A percentile compares a stretch with the other conserved stretches of the same genome.
These are phyloP conservation scores for Bombus vancouverensis DNA, from an alignment of 1,140 invertebrate species.

Conservation along the genomic window DNA sequence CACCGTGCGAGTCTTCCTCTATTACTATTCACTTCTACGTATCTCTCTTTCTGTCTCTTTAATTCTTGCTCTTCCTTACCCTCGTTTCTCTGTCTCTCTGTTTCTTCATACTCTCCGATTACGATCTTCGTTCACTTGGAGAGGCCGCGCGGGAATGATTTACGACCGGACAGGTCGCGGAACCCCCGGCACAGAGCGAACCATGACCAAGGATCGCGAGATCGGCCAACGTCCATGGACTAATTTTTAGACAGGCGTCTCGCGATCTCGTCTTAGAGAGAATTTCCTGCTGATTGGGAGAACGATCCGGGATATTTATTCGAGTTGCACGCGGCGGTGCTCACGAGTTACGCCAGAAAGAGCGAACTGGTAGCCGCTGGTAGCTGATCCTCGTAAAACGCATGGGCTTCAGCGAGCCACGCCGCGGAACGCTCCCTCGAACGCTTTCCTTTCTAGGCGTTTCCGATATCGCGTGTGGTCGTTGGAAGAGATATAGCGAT, in stretches of 20 bases:
- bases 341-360: conserved; percentile 3
- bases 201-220: conserved; percentile 47
- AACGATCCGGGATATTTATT: conserved; percentile 25
- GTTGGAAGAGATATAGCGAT: neutral
- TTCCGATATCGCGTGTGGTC: neutral
- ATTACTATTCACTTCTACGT: neutral
- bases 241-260: neutral
- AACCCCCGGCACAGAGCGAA: conserved; percentile 41
- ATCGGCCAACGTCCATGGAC: conserved; percentile 5
- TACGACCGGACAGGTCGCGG: conserved; percentile 3
- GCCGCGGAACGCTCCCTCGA: neutral
- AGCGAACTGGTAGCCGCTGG: neutral
- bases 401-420: neutral
- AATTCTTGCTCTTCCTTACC: neutral
- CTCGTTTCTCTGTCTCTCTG: neutral
- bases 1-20: conserved; percentile 24
- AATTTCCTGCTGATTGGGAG: neutral
- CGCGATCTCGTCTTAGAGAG: conserved; percentile 25
- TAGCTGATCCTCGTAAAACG: neutral
- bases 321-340: neutral
- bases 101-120: neutral
- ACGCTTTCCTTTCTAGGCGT: neutral
- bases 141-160: neutral
- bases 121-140: conserved; percentile 2
- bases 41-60: neutral